phyloP scores from a whole-genome alignment of 2,888 invertebrate species.

The Campoplex capitator region DNA sequence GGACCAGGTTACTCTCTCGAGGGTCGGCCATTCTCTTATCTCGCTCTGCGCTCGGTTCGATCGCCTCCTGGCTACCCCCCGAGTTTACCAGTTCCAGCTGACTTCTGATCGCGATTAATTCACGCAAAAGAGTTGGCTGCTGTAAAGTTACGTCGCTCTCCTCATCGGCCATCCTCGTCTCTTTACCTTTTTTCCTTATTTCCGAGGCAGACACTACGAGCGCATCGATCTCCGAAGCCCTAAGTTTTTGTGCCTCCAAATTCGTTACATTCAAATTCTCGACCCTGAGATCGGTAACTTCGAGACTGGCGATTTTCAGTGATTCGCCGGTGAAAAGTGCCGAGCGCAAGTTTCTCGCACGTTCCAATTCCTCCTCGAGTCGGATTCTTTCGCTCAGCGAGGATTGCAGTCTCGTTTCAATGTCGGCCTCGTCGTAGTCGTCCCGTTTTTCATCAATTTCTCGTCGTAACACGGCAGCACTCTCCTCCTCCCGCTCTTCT shows the following conservation, averaged over 20 bases:
- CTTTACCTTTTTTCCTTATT: slow-evolving; percentile 88
- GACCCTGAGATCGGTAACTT: slow-evolving; percentile 91
- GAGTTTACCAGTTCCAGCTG: slow-evolving; percentile 77
- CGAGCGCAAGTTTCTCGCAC: slow-evolving; percentile 70
- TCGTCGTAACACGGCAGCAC: slow-evolving; percentile 46
- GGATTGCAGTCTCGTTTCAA: slow-evolving; percentile 62
- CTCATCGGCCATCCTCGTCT: slow-evolving; percentile 89
- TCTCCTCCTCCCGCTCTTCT: neutral
- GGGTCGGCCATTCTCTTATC: slow-evolving; percentile 59
- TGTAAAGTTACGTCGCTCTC: slow-evolving; percentile 88
- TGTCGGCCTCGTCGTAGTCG: slow-evolving; percentile 67
- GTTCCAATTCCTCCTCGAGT: slow-evolving; percentile 71
- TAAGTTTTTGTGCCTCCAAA: slow-evolving; percentile 91
- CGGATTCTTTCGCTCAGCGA: slow-evolving; percentile 57
- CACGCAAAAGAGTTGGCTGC: slow-evolving; percentile 81
- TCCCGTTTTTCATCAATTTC: slow-evolving; percentile 34
- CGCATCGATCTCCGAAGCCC: slow-evolving; percentile 93
- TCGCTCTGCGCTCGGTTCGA: slow-evolving; percentile 65
- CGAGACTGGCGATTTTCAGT: slow-evolving; percentile 87
- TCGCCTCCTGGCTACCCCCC: slow-evolving; percentile 62
- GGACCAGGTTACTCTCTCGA: slow-evolving; percentile 17
- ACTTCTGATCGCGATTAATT: slow-evolving; percentile 81
- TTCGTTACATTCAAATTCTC: slow-evolving; percentile 92
- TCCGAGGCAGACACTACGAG: slow-evolving; percentile 90
- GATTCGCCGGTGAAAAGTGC: slow-evolving; percentile 79